Percentiles rank a stretch among this genome's conserved stretches.
Conservation (phyloP, 1,140 invertebrate species). For the Conus betulinus region DNA sequence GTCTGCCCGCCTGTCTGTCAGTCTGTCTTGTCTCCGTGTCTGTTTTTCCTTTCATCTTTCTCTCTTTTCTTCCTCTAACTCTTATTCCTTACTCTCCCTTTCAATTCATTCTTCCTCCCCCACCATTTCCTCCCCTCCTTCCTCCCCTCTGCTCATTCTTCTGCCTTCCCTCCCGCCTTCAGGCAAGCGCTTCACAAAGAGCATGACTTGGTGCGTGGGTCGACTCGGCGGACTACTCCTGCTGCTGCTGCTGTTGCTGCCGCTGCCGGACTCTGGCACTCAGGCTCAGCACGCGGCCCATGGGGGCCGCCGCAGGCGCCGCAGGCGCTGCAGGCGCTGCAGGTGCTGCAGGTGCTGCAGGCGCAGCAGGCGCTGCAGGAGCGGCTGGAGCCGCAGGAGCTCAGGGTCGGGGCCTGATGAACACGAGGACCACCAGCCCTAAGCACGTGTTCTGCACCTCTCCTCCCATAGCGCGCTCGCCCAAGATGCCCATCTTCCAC, state of each 20-base stretch:
- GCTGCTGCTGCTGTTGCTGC: neutral
- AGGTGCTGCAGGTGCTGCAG: neutral
- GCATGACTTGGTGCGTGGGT: neutral
- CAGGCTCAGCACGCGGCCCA: neutral
- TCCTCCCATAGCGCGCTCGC: neutral
- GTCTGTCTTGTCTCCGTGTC: no score
- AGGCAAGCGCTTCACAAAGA: neutral
- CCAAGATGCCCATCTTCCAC: slow-evolving; percentile 24
- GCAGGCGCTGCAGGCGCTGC: neutral
- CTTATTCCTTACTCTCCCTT: no score
- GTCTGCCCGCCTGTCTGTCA: no score
- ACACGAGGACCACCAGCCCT: neutral
- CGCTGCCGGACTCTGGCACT: neutral
- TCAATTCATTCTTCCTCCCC: no score
- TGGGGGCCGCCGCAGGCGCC: neutral
- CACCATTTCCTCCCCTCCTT: no score
- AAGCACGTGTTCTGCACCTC: slow-evolving; percentile 9
- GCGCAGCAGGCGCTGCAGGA: neutral
- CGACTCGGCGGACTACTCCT: neutral
- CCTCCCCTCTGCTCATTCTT: neutral
- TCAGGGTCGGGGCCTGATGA: neutral
- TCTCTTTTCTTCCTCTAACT: no score
- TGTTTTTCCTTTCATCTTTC: no score
- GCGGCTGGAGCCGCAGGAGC: neutral
- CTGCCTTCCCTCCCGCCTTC: neutral